Evolutionary conservation across 2,113 vertebrate species (phyloP).

Genomic region (Anarrhichthys ocellatus): DNA sequence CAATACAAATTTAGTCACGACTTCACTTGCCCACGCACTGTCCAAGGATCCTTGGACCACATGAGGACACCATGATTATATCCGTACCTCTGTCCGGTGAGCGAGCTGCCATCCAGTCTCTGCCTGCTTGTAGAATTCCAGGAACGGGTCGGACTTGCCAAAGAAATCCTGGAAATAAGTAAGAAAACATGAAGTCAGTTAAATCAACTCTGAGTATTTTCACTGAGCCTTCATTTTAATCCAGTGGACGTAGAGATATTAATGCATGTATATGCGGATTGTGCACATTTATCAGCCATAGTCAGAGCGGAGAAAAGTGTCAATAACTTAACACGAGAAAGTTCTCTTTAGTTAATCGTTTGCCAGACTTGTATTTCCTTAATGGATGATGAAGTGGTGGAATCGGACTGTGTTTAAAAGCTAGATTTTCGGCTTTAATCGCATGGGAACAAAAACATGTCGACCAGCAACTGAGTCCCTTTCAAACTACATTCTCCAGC

Average conservation of each 20-base stretch:
- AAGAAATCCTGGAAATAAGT: conserved; percentile 89
- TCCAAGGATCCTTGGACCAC: not conserved
- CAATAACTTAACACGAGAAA: too few relatives aligned
- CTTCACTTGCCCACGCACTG: not conserved
- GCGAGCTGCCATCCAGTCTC: conserved; percentile 95
- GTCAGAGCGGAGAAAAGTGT: too few relatives aligned
- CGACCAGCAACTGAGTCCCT: not conserved
- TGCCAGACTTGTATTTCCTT: not conserved
- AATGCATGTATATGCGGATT: not conserved
- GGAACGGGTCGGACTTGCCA: conserved; percentile 97
- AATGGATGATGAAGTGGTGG: not conserved
- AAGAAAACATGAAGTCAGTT: not conserved
- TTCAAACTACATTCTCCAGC: not conserved
- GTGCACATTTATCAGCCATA: too few relatives aligned
- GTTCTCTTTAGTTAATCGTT: not conserved
- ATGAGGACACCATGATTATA: too few relatives aligned
- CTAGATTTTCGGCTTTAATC: not conserved
- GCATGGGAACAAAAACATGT: too few relatives aligned
- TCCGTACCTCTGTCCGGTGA: conserved; percentile 93
- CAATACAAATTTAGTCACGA: too few relatives aligned
- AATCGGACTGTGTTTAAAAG: not conserved
- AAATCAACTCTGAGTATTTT: not conserved
- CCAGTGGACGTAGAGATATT: not conserved
- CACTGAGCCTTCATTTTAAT: not conserved
- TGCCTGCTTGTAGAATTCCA: conserved; percentile 93